These are phyloP conservation scores for Cheilosia pagana DNA, from an alignment of 2,888 invertebrate genomes.

Conservation along the genomic window DNA sequence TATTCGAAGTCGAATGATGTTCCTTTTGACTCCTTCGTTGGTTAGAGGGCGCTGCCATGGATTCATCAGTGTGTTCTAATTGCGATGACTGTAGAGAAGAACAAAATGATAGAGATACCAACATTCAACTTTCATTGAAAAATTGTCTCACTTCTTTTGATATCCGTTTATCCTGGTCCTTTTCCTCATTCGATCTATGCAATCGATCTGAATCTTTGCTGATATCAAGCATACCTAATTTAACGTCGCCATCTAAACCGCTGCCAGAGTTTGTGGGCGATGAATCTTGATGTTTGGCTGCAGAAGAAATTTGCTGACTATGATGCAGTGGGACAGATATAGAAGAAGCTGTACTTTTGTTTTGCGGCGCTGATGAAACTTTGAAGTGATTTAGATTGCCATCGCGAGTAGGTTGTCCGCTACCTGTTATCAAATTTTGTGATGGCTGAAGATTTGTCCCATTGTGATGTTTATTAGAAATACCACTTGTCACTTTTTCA, in stretches of 20 bases:
- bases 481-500: conserved; percentile 68
- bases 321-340: conserved; percentile 56
- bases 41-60: conserved; percentile 78
- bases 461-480: conserved; percentile 71
- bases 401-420: conserved; percentile 84
- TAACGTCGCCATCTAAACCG: conserved; percentile 49
- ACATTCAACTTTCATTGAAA: background rate
- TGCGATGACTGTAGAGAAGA: conserved; percentile 38
- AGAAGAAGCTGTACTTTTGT: conserved; percentile 78
- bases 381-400: conserved; percentile 87
- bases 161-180: conserved; percentile 64
- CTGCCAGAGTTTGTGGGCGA: conserved; percentile 25
- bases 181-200: conserved; percentile 63
- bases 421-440: conserved; percentile 81
- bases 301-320: conserved; percentile 63
- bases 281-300: conserved; percentile 60
- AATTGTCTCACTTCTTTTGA: conserved; percentile 56
- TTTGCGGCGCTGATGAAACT: conserved; percentile 67
- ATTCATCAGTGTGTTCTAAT: conserved; percentile 76
- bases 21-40: conserved; percentile 76
- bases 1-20: conserved; percentile 68
- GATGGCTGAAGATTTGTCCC: conserved; percentile 62
- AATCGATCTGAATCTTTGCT: conserved; percentile 59
- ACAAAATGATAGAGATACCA: background rate
- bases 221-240: conserved; percentile 45